These are phyloP conservation scores for Xiphophorus couchianus DNA, from an alignment of 2,113 vertebrate genomes.

Conservation along the genomic window DNA sequence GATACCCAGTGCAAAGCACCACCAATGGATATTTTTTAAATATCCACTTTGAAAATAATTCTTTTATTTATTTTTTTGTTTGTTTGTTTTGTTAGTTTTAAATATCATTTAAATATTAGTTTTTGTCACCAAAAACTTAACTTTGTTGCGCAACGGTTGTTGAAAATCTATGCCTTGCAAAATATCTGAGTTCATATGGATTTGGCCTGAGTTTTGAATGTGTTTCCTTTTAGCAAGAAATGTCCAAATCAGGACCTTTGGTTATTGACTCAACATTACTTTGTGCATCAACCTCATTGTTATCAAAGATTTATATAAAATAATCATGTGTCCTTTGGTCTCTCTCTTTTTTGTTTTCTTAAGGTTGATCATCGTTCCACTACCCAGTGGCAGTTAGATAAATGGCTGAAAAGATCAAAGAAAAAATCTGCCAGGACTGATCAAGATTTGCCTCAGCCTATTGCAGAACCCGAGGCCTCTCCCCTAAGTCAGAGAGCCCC, in stretches of 20 bases:
- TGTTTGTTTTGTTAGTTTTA: too few species aligned
- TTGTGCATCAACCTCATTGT: neutral
- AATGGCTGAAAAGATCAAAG: slow-evolving; percentile 93
- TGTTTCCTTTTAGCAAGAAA: too few species aligned
- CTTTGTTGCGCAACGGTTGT: too few species aligned
- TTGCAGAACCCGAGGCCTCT: slow-evolving; percentile 49
- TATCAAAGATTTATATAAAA: neutral
- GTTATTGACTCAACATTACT: neutral
- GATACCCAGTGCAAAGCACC: neutral
- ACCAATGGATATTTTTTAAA: neutral
- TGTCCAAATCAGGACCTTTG: too few species aligned
- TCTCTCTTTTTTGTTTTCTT: slow-evolving; percentile 27
- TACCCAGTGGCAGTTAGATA: slow-evolving; percentile 96
- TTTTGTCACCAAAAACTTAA: too few species aligned
- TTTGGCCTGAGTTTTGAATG: too few species aligned
- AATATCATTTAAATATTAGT: too few species aligned
- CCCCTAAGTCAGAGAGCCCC: slow-evolving; percentile 73
- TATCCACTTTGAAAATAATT: too few species aligned
- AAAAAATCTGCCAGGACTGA: slow-evolving; percentile 81
- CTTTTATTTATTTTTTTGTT: too few species aligned
- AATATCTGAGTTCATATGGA: too few species aligned
- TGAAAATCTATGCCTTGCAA: too few species aligned
- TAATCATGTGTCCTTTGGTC: slow-evolving; percentile 4
- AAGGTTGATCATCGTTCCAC: slow-evolving; percentile 84
- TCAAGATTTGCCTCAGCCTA: slow-evolving; percentile 70